Evolutionary conservation across 2,797 vertebrate genomes (phyloP).

Genomic region (Delichon dasypus): DNA sequence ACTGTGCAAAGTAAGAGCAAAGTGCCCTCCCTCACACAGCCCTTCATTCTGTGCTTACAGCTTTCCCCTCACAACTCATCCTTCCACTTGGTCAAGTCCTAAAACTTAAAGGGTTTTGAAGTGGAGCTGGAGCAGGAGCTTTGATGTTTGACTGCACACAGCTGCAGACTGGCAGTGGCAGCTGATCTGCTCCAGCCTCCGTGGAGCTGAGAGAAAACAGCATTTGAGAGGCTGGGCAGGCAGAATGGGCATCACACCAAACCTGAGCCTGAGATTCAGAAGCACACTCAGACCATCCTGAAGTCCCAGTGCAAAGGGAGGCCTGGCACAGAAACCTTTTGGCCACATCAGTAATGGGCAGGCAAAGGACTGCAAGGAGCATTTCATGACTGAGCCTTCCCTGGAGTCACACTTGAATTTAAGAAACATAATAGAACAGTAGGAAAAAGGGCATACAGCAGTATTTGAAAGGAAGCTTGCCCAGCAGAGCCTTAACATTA

Average conservation of each 20-base stretch:
- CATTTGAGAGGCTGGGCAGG: not conserved
- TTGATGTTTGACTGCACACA: not conserved
- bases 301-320: not conserved
- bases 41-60: not conserved
- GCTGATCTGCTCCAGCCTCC: not conserved
- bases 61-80: not conserved
- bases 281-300: too few species aligned
- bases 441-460: not conserved
- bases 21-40: not conserved
- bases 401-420: not conserved
- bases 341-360: not conserved
- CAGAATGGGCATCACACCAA: not conserved
- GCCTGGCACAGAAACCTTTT: not conserved
- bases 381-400: not conserved
- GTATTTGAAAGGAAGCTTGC: not conserved
- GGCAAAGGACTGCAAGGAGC: not conserved
- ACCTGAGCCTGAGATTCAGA: not conserved
- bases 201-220: not conserved
- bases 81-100: not conserved
- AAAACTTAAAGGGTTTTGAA: constrained; percentile 9
- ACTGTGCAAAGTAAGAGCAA: not conserved
- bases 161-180: not conserved
- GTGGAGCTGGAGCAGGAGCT: not conserved
- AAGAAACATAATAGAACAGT: not conserved
- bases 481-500: not conserved